Evolutionary conservation across 2,797 vertebrate genomes (phyloP).

Genomic region (Ceyx erithaca): DNA sequence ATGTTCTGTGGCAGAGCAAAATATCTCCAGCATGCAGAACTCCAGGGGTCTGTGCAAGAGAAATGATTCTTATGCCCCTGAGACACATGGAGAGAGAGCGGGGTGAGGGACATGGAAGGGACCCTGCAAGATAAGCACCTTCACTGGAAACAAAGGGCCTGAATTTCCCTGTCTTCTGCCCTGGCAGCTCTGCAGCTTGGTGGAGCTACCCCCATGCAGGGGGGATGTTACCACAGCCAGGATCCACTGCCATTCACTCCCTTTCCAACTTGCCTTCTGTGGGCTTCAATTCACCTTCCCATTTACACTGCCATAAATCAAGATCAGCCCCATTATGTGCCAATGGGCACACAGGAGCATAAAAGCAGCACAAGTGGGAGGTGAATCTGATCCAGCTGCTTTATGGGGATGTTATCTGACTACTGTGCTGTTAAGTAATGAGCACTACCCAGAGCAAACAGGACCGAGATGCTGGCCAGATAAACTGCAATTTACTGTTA

Average conservation of each 20-base stretch:
- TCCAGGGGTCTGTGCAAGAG: background rate
- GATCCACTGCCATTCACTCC: background rate
- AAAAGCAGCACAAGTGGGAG: conserved; percentile 18
- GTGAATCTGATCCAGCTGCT: background rate
- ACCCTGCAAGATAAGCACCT: background rate
- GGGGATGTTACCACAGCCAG: background rate
- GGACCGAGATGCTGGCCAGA: background rate
- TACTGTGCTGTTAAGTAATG: conserved; percentile 14
- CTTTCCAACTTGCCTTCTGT: background rate
- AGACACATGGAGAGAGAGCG: background rate
- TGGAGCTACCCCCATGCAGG: background rate
- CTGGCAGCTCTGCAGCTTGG: background rate
- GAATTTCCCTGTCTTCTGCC: background rate
- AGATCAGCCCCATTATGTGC: conserved; percentile 32
- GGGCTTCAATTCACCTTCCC: conserved; percentile 2
- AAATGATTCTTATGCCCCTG: background rate
- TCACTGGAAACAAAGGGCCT: background rate
- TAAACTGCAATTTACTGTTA: background rate
- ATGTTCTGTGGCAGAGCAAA: background rate
- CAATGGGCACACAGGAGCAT: background rate
- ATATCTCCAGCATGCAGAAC: background rate
- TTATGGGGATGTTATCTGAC: background rate
- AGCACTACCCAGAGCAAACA: background rate
- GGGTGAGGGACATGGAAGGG: background rate
- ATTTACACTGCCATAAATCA: conserved; percentile 2